Percentiles rank a stretch among this genome's conserved stretches.
These are phyloP conservation scores for Eupithecia dodoneata DNA, from an alignment of 2,888 invertebrate genomes.

Conservation along the genomic window DNA sequence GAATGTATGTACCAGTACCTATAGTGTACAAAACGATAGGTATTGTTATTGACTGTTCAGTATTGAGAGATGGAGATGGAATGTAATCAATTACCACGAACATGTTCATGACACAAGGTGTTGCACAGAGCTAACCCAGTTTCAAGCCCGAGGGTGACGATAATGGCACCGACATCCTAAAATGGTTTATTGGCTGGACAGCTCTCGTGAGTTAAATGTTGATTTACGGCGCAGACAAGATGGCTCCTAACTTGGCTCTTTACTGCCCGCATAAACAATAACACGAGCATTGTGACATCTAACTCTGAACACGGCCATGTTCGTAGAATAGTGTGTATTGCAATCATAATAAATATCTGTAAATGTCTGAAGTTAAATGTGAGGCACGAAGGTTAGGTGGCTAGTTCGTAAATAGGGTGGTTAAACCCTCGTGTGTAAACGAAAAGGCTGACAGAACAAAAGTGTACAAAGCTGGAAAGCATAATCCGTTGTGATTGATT, in stretches of 20 bases:
- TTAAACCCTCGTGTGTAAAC: neutral
- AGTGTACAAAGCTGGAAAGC: constrained; percentile 16
- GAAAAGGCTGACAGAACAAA: constrained; percentile 12
- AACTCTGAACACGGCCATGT: constrained; percentile 14
- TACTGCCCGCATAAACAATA: constrained; percentile 40
- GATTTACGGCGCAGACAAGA: constrained; percentile 67
- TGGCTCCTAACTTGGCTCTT: constrained; percentile 50
- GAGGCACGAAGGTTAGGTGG: constrained; percentile 16
- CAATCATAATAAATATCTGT: constrained; percentile 30
- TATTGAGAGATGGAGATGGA: neutral
- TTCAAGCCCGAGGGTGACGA: constrained; percentile 46
- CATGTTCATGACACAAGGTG: constrained; percentile 32
- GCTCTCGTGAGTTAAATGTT: constrained; percentile 68
- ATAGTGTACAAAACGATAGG: neutral
- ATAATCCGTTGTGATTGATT: constrained; percentile 25
- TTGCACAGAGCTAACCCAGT: constrained; percentile 47
- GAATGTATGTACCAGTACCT: neutral
- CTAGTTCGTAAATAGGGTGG: constrained; percentile 1
- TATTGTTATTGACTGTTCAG: too few relatives aligned
- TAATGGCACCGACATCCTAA: constrained; percentile 59
- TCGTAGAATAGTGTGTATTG: constrained; percentile 13
- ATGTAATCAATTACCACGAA: constrained; percentile 28
- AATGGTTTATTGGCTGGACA: constrained; percentile 71
- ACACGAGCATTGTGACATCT: constrained; percentile 21
- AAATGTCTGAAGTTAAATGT: constrained; percentile 16